These are phyloP conservation scores for Poeciliopsis gracilis DNA, from an alignment of 2,797 vertebrate species.

Conservation along the genomic window DNA sequence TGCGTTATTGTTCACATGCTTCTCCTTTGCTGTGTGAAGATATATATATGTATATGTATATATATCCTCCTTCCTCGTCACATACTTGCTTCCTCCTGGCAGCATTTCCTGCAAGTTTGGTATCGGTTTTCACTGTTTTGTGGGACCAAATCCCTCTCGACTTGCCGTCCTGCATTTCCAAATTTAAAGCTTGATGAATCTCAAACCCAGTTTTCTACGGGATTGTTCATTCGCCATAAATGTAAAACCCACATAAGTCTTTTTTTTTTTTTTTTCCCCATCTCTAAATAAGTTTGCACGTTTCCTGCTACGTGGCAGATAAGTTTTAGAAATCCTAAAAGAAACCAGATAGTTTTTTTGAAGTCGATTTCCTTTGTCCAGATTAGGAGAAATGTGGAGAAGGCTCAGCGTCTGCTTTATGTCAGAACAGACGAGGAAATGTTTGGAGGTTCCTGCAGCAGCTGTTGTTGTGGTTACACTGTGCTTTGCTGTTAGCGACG, in stretches of 20 bases:
- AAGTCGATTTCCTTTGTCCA: background rate
- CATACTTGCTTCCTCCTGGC: background rate
- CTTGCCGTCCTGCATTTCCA: background rate
- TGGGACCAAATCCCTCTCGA: background rate
- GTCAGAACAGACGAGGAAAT: constrained; percentile 22
- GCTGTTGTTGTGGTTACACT: constrained; percentile 20
- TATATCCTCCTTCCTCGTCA: background rate
- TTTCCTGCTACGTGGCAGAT: background rate
- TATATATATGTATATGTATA: too few species aligned
- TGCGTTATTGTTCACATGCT: background rate
- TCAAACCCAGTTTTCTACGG: background rate
- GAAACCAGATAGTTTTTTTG: background rate
- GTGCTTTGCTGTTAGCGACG: constrained; percentile 27
- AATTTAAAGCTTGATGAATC: background rate
- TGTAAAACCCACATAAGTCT: background rate
- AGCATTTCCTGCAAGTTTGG: background rate
- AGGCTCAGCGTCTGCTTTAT: constrained; percentile 1
- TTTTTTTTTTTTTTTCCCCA: too few species aligned
- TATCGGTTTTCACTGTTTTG: background rate
- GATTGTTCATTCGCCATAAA: background rate
- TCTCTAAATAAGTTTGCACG: background rate
- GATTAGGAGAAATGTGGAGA: background rate
- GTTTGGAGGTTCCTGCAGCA: constrained; percentile 27
- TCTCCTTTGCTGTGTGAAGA: too few species aligned
- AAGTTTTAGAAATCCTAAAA: background rate